Base-by-base conservation (phyloP, 2,113 vertebrate species). In the Oceanodroma tethys region DNA sequence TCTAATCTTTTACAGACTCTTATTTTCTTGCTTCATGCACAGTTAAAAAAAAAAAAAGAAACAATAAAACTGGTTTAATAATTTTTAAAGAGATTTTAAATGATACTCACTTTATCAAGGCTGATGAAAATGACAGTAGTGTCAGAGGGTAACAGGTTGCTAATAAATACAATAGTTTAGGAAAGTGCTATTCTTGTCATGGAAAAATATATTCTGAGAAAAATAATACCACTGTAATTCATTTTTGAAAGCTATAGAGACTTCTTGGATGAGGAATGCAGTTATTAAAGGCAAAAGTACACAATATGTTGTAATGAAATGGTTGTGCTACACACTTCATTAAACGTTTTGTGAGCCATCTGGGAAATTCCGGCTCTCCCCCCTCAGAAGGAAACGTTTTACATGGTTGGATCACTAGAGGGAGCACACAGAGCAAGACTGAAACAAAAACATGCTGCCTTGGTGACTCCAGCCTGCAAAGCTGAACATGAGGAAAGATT, bases 251-350 rank as follows among this genome's bases (percentile, higher is more conserved):
- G 98, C 98, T 98, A 96, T 13, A 95, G 98, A 98, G 98, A 98
- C 97, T 98, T 95, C 96, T 95, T 95, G 89, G 97, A 97, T 98
- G 98, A 98, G 94, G 97, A 98, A 98, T 98, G 97, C 97, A 98
- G 98, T 98, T 98, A 98, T 98, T 98, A 98, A 97, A 98, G 97
- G 95, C 96, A 98, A 98, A 98, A 98, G 97, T 97, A 98, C 97
- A 97, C 98, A 98, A 97, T 98, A 98, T 97, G 98, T 92, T 98
- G 98, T 98, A 98, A 98, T 98, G 98, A 98, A 98, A 98, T 98
- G 98, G 98, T 98, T 98, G 98, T 95, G 97, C 97, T 98, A 82
- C 97, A 90, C 96, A 95, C 96, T 98, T 98, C 98, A 98, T 98
- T 98, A 98, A 98, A 97, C 42, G 92, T 94, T 98, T 98, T 98